Conservation (phyloP, 2,888 invertebrate genomes). For the Sarcophaga caerulescens region DNA sequence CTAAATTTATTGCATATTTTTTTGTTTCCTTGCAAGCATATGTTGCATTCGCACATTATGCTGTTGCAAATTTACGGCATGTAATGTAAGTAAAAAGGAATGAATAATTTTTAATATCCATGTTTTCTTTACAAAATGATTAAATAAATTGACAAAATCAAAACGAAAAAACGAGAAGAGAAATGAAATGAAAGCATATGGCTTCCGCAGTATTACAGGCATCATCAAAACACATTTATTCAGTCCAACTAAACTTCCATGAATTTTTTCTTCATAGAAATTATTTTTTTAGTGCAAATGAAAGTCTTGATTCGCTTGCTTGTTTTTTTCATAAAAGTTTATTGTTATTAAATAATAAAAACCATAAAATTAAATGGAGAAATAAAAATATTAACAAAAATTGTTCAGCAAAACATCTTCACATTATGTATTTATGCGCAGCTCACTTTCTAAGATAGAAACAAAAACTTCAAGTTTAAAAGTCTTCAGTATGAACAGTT, state of each 20-base stretch:
- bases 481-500: no score
- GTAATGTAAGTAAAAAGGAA: no score
- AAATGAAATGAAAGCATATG: constrained; percentile 18
- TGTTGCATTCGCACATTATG: neutral
- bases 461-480: neutral
- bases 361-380: no score
- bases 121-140: constrained; percentile 24
- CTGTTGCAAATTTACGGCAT: no score
- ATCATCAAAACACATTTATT: constrained; percentile 10
- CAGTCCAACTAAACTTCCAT: constrained; percentile 16
- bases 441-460: neutral
- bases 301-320: constrained; percentile 37
- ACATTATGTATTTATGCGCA: no score
- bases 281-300: constrained; percentile 34
- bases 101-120: neutral
- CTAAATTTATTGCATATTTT: constrained; percentile 55
- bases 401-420: no score
- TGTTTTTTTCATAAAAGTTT: constrained; percentile 15
- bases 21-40: neutral
- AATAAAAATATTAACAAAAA: no score
- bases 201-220: constrained; percentile 61
- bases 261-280: neutral
- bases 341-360: constrained; percentile 3
- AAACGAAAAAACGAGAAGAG: neutral
- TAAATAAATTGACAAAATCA: constrained; percentile 39